These are phyloP conservation scores for Daphoenositta chrysoptera DNA, from an alignment of 2,113 vertebrate genomes.

Conservation along the genomic window DNA sequence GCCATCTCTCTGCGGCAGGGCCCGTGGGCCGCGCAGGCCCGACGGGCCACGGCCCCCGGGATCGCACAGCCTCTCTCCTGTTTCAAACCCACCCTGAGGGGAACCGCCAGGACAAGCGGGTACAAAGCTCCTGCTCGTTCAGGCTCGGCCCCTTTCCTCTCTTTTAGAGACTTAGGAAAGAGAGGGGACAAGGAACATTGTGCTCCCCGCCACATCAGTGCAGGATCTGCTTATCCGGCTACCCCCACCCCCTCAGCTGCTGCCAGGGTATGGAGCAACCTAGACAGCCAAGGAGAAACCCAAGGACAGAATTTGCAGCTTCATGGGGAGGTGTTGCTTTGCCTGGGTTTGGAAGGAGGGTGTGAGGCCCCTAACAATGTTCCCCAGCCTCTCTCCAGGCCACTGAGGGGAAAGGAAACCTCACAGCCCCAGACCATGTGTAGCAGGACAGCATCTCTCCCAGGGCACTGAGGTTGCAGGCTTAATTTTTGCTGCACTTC, in stretches of 20 bases:
- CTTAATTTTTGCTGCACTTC: neutral
- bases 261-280: neutral
- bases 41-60: neutral
- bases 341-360: neutral
- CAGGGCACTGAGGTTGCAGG: neutral
- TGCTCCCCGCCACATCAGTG: neutral
- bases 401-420: neutral
- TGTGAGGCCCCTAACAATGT: fast-evolving
- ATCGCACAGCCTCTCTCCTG: neutral
- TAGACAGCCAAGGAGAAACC: neutral
- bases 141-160: neutral
- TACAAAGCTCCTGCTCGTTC: neutral
- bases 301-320: neutral
- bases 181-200: neutral
- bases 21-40: neutral
- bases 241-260: neutral
- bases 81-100: neutral
- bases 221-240: neutral
- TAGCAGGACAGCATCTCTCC: neutral
- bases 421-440: neutral
- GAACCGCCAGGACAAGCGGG: neutral
- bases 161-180: neutral
- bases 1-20: neutral
- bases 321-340: neutral
- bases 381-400: neutral